phyloP scores from a whole-genome alignment of 2,113 vertebrate species.

The Halcyon senegalensis region DNA sequence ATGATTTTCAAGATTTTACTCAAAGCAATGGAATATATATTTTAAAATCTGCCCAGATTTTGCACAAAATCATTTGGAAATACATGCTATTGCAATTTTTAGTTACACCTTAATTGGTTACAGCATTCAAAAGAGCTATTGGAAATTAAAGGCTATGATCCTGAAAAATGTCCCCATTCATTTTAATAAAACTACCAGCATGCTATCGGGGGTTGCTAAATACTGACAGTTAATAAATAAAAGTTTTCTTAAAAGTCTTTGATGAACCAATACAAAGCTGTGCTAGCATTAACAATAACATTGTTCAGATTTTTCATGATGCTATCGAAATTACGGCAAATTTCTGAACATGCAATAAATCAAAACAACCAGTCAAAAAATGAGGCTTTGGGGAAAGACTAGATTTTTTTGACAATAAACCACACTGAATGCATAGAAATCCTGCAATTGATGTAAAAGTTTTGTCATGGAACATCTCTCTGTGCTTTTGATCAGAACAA shows the following conservation, averaged over 20 bases:
- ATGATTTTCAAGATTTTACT: constrained; percentile 35
- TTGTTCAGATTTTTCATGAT: background rate
- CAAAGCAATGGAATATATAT: background rate
- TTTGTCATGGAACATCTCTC: background rate
- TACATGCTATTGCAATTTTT: background rate
- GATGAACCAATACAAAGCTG: background rate
- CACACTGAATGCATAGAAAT: background rate
- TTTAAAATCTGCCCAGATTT: constrained; percentile 6
- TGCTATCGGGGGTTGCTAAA: background rate
- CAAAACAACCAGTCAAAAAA: background rate
- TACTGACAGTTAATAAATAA: background rate
- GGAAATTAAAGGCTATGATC: background rate
- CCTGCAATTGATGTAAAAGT: background rate
- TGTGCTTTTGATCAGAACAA: constrained; percentile 10
- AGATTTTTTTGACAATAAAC: background rate
- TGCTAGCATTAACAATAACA: background rate
- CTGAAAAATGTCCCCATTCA: background rate
- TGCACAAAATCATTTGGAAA: constrained; percentile 10
- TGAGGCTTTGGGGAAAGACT: background rate
- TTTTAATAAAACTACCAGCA: background rate
- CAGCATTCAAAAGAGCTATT: background rate
- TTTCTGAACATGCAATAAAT: background rate
- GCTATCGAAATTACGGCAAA: background rate
- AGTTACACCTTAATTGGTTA: background rate
- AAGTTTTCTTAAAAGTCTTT: background rate